Percentiles rank a stretch among this genome's conserved stretches.
These are phyloP conservation scores for Hestina assimilis DNA, from an alignment of 1,140 invertebrate genomes.

Conservation along the genomic window DNA sequence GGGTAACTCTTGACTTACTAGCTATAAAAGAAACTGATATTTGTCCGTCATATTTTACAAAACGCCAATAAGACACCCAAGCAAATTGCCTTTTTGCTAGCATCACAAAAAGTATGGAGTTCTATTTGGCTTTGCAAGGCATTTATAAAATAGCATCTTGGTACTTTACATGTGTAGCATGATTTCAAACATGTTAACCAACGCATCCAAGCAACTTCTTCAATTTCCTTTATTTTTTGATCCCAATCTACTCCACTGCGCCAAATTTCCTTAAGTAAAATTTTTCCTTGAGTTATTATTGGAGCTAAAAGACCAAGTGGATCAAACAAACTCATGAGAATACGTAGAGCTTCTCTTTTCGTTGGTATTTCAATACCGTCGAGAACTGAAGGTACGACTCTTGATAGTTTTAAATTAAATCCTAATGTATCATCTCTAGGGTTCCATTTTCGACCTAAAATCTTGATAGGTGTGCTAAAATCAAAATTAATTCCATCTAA, in stretches of 20 bases:
- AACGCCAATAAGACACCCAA: conserved; percentile 30
- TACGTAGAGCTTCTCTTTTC: conserved; percentile 25
- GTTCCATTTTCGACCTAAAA: conserved; percentile 33
- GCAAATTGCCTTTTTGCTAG: conserved; percentile 24
- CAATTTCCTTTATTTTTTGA: not conserved
- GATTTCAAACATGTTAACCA: conserved; percentile 47
- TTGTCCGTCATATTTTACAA: conserved; percentile 1
- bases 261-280: not conserved
- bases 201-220: not conserved
- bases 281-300: not conserved
- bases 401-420: conserved; percentile 16
- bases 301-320: not conserved
- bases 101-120: conserved; percentile 37
- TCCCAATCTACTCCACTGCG: not conserved
- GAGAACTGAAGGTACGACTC: conserved; percentile 25
- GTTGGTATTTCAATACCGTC: conserved; percentile 25
- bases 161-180: not conserved
- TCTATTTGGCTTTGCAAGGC: conserved; percentile 11
- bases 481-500: conserved; percentile 15
- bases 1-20: conserved; percentile 41
- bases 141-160: not conserved
- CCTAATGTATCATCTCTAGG: conserved; percentile 27
- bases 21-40: conserved; percentile 22
- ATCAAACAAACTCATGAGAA: conserved; percentile 33
- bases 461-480: conserved; percentile 18